phyloP scores from a whole-genome alignment of 2,797 vertebrate species.

The Molothrus aeneus region DNA sequence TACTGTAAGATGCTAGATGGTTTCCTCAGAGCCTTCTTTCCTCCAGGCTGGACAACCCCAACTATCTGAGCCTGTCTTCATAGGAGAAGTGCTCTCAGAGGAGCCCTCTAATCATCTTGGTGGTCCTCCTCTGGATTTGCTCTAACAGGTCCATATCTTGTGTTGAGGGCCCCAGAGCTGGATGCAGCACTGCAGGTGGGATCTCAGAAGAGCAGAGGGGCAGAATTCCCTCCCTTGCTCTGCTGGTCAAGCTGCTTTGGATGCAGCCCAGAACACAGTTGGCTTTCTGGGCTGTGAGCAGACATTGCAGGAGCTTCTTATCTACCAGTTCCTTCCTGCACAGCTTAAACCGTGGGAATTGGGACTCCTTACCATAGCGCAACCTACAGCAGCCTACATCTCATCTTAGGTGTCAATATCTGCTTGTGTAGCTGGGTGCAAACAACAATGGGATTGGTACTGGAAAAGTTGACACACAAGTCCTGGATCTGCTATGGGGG shows the following conservation, averaged over 20 bases:
- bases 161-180: background rate
- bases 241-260: background rate
- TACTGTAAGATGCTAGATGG: background rate
- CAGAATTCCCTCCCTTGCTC: background rate
- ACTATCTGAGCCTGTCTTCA: background rate
- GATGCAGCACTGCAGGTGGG: background rate
- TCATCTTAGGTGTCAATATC: background rate
- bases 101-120: background rate
- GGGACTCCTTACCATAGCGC: background rate
- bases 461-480: background rate
- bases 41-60: background rate
- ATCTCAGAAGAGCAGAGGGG: background rate
- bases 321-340: background rate
- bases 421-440: background rate
- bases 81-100: background rate
- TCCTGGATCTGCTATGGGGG: background rate
- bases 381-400: background rate
- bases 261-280: fast-evolving
- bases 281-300: background rate
- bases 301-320: background rate
- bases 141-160: background rate
- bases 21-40: background rate
- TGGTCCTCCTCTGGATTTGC: background rate
- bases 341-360: background rate
- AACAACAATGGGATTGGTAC: background rate